Evolutionary conservation across 2,797 vertebrate genomes (phyloP).

Genomic region (Phalanger gymnotis): DNA sequence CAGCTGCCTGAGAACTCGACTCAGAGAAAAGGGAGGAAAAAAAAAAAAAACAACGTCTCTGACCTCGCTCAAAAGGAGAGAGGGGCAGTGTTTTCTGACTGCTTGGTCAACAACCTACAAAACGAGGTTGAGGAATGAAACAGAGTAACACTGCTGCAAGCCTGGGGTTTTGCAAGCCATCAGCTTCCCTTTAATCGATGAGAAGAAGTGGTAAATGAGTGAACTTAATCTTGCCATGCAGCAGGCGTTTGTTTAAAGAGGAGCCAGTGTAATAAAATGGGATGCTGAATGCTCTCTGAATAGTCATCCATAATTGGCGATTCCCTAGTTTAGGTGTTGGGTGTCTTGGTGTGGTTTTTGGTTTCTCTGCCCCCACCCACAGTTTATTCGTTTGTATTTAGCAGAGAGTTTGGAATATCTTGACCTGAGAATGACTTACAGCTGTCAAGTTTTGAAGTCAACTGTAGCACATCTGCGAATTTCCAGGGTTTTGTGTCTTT

Average conservation of each 20-base stretch:
- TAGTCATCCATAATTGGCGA: slow-evolving; percentile 26
- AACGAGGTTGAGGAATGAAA: slow-evolving; percentile 72
- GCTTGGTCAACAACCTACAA: slow-evolving; percentile 85
- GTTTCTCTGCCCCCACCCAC: background rate
- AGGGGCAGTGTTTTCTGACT: slow-evolving; percentile 84
- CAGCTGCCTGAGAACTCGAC: slow-evolving; percentile 89
- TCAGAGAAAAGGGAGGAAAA: slow-evolving; percentile 84
- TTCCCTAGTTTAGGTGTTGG: background rate
- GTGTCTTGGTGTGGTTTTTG: background rate
- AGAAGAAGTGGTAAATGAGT: slow-evolving; percentile 55
- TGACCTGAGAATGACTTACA: slow-evolving; percentile 50
- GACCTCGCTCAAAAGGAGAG: slow-evolving; percentile 87
- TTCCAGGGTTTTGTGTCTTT: slow-evolving; percentile 27
- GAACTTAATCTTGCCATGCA: slow-evolving; percentile 68
- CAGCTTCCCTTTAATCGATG: slow-evolving; percentile 16
- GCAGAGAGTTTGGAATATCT: slow-evolving; percentile 42
- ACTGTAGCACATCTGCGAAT: slow-evolving; percentile 22
- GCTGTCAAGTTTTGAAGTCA: slow-evolving; percentile 62
- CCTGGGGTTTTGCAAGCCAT: slow-evolving; percentile 38
- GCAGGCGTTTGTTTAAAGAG: slow-evolving; percentile 40
- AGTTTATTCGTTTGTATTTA: slow-evolving; percentile 36
- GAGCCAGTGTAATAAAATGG: background rate
- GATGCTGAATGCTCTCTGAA: background rate
- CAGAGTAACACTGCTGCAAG: slow-evolving; percentile 55
- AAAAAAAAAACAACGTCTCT: slow-evolving; percentile 78